Base-by-base conservation (phyloP, 2,113 vertebrate species). In the Peucedramus taeniatus region DNA sequence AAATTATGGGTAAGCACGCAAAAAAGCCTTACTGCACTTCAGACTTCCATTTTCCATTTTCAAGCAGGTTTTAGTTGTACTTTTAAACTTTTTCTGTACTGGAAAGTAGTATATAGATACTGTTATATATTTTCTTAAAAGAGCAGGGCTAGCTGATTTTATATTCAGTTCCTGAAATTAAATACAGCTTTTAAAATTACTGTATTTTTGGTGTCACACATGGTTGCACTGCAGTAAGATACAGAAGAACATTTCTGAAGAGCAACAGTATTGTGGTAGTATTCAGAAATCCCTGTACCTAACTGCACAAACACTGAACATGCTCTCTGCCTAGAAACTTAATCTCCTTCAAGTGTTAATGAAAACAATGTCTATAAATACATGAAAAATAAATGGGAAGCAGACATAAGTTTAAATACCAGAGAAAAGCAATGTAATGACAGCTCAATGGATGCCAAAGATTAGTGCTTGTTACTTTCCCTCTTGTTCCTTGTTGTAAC, bases 381-480 rank as follows among this genome's bases (percentile, higher is more conserved):
- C 15, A 59, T n/a, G 33, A 83, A 90, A 92, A 30, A 93, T 35
- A 76, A 92, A 92, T 35, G 14, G 27, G 63, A 86, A 94, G 77
- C 86, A 92, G 90, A 79, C 20, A 1, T 53, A 61, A 53, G 27
- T 92, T 69, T 61, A 83, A 87, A 65, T 40, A 94, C 61, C 42
- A 92, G 79, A 92, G 63, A 79, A 92, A 80, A 83, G 45, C 68
- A 59, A 26, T 63, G 83, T 86, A 92, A 86, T 77, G 76, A 94
- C 71, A 94, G 56, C 71, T 50, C 39, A 70, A 17, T 63, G 66
- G 26, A 69, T 81, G 64, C 42, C 68, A 90, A 69, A 56, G 27
- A 88, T 80, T 16, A 72, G 75, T 1, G 8, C 63, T 68, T 85
- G 24, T 53, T 82, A 64, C 57, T 72, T 85, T 42, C 28, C 51